A percentile compares a stretch with the other conserved stretches of the same genome.
phyloP scores from a whole-genome alignment of 2,888 invertebrate species.

The Ochropleura plecta region DNA sequence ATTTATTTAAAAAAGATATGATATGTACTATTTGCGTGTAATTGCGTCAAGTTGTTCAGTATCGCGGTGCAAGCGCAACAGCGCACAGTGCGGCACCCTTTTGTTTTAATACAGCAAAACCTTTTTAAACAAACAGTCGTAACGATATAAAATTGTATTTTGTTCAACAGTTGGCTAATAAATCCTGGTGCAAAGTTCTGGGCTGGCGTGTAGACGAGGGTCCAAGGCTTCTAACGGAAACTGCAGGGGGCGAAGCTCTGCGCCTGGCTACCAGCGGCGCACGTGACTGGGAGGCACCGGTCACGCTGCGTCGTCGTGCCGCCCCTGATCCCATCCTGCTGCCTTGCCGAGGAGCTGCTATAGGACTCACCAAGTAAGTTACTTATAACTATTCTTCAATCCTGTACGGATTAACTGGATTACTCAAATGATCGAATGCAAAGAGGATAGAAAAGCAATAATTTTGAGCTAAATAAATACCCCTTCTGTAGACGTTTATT shows the following conservation, averaged over 20 bases:
- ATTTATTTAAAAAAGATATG: background rate
- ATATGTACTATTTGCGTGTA: background rate
- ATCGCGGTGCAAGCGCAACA: background rate
- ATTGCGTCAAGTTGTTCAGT: background rate
- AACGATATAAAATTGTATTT: background rate
- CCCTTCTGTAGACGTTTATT: background rate
- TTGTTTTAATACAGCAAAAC: background rate
- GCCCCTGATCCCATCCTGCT: conserved; percentile 92
- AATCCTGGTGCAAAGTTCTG: conserved; percentile 95
- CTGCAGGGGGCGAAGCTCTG: conserved; percentile 87
- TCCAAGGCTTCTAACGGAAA: conserved; percentile 80
- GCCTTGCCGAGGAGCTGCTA: conserved; percentile 85
- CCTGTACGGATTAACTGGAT: too few relatives aligned
- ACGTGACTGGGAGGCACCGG: conserved; percentile 94
- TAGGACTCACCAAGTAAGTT: conserved; percentile 82
- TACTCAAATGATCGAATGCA: background rate
- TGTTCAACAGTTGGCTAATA: conserved; percentile 94
- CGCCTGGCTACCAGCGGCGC: conserved; percentile 90
- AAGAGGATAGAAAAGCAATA: background rate
- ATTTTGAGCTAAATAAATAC: background rate
- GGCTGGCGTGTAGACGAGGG: conserved; percentile 90
- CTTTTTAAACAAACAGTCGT: background rate
- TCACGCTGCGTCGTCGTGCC: conserved; percentile 94
- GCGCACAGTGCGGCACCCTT: background rate
- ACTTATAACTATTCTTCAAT: background rate